Evolutionary conservation across 2,797 vertebrate species (phyloP), one percentile per base, ranked within the genome.

Genomic region (Chaunax sp.): DNA sequence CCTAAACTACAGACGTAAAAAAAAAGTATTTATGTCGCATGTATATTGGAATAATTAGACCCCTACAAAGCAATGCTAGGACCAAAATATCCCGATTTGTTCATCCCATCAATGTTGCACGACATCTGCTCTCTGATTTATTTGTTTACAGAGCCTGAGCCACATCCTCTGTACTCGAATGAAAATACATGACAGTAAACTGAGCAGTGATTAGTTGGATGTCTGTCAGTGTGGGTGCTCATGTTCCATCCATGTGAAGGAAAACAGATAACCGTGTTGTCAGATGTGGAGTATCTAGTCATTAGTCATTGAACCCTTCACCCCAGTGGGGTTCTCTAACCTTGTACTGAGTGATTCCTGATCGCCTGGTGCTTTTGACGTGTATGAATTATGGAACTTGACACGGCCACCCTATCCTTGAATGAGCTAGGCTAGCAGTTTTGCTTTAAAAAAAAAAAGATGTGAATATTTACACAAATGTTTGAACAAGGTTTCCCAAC

Each of bases 301-400:
- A 55, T 75, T 69, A 59, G 22, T 74, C 64, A 73, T 26, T 60
- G 35, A 78, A 75, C 53, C 51, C 61, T 18, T 59, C 69, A 80
- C 43, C 68, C 23, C 3, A 18, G 16, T 6, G 58, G 14, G 26
- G 16, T n/a, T 23, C 50, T 43, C 53, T 74, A 58, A 37, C 51
- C 67, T 33, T 37, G 35, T 16, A 14, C 41, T 1, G 72, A 57
- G 47, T 6, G 28, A 61, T 8, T 38, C 33, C 23, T 1, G n/a
- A 16, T 60, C 2, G 15, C 20, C 55, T 40, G 51, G 18, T 23
- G 45, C 30, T 61, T 58, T 18, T 41, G 8, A 2, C 11, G 4
- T n/a, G 11, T 35, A 44, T 16, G 25, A 57, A 30, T 2, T 41
- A 25, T 18, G 35, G 25, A 40, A n/a, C 37, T 30, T 41, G 45